Evolutionary conservation across 37 sponge, comb jelly and placozoan species (phyloP).

Genomic region (Spongilla lacustris): DNA sequence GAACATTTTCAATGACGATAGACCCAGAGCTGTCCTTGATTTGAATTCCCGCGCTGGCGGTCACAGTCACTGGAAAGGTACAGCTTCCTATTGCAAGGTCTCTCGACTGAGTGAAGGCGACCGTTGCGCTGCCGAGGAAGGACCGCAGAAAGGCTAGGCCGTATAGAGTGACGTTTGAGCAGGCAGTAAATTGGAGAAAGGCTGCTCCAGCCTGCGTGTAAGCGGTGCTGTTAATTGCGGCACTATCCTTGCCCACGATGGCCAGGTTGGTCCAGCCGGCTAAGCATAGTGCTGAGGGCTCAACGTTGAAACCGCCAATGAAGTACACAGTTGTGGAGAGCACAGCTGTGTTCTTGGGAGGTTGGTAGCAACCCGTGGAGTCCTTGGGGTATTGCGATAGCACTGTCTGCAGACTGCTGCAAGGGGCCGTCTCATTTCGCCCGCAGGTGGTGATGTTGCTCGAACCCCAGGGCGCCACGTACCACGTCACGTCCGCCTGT

Average conservation of each 20-base stretch:
- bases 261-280: conserved; percentile 51
- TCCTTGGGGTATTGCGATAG: not conserved
- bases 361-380: not conserved
- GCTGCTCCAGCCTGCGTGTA: conserved; percentile 3
- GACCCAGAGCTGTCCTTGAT: not conserved
- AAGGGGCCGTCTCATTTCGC: conserved; percentile 13
- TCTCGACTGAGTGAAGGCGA: conserved; percentile 13
- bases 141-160: conserved; percentile 42
- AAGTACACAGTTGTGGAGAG: conserved; percentile 42
- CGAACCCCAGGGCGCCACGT: conserved; percentile 37
- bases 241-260: conserved; percentile 13
- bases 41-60: conserved; percentile 21
- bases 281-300: conserved; percentile 36
- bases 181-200: conserved; percentile 34
- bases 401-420: conserved; percentile 37
- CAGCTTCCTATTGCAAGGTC: conserved; percentile 19
- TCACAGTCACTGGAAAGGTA: conserved; percentile 14
- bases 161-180: conserved; percentile 41
- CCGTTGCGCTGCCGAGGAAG: not conserved
- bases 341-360: conserved; percentile 6
- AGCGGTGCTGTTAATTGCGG: not conserved
- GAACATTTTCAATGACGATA: not conserved
- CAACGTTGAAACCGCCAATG: conserved; percentile 10
- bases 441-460: conserved; percentile 37
- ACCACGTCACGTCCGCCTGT: conserved; percentile 43